Conservation (phyloP, 2,113 vertebrate genomes). For the Ceuthmochares aereus region DNA sequence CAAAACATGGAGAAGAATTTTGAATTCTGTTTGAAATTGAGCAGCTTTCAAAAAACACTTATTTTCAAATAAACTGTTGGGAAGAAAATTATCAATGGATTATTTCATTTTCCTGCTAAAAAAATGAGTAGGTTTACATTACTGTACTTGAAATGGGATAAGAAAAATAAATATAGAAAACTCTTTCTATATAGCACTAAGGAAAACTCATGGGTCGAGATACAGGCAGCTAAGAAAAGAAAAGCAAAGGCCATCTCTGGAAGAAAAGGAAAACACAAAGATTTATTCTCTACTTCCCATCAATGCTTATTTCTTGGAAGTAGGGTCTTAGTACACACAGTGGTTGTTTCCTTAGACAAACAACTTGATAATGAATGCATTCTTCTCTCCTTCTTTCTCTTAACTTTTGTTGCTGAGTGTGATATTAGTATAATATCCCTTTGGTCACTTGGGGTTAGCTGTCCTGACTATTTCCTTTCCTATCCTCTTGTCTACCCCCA, state of each 20-base stretch:
- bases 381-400: no score
- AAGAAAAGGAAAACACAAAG: background rate
- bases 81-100: background rate
- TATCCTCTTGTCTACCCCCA: no score
- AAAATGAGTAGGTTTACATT: background rate
- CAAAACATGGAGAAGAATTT: background rate
- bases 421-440: no score
- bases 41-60: background rate
- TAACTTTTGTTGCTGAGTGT: no score
- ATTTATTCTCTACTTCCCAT: no score
- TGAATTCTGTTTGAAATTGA: background rate
- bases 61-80: background rate
- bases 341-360: no score
- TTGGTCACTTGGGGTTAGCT: no score
- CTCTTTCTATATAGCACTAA: background rate
- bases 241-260: accelerated
- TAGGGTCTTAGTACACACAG: no score
- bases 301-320: no score
- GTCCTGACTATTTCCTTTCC: no score
- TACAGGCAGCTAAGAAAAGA: background rate
- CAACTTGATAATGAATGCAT: no score
- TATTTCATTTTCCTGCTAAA: background rate
- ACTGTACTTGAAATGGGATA: background rate
- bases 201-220: background rate
- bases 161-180: background rate